Evolutionary conservation across 2,888 invertebrate genomes (phyloP).

Genomic region (Timema podura): DNA sequence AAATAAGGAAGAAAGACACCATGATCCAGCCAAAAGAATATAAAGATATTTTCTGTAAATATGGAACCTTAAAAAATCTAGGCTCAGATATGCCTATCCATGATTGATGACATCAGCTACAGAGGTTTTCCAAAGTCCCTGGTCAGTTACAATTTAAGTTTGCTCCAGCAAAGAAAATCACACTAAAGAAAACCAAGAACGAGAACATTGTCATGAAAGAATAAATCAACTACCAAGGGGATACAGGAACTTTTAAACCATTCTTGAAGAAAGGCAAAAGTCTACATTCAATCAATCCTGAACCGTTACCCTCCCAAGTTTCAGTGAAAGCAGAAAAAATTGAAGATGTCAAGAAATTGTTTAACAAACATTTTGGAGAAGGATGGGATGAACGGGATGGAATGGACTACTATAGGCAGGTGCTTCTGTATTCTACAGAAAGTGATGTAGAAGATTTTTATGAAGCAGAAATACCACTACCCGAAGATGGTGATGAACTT

Average conservation of each 20-base stretch:
- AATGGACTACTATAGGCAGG: not conserved
- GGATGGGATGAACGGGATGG: constrained; percentile 4
- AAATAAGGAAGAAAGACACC: constrained; percentile 31
- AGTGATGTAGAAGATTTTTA: not conserved
- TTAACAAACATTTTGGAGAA: constrained; percentile 11
- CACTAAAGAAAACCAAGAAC: constrained; percentile 23
- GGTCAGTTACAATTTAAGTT: constrained; percentile 34
- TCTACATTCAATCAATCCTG: not conserved
- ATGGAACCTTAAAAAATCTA: constrained; percentile 31
- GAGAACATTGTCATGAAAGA: constrained; percentile 12
- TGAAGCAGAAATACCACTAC: too few species aligned
- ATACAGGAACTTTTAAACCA: constrained; percentile 13
- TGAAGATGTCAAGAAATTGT: not conserved
- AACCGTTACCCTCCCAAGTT: not conserved
- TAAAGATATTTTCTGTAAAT: constrained; percentile 29
- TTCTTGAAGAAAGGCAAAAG: constrained; percentile 14
- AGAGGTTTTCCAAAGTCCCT: constrained; percentile 29
- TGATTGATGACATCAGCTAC: constrained; percentile 28
- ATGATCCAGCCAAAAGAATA: constrained; percentile 34
- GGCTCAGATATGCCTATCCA: constrained; percentile 29
- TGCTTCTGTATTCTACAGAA: not conserved
- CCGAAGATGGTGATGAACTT: too few species aligned
- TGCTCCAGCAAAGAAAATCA: constrained; percentile 30
- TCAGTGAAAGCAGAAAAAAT: constrained; percentile 6
- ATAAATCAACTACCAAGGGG: constrained; percentile 17